phyloP scores from a whole-genome alignment of 2,113 vertebrate species.

The Myodes glareolus region DNA sequence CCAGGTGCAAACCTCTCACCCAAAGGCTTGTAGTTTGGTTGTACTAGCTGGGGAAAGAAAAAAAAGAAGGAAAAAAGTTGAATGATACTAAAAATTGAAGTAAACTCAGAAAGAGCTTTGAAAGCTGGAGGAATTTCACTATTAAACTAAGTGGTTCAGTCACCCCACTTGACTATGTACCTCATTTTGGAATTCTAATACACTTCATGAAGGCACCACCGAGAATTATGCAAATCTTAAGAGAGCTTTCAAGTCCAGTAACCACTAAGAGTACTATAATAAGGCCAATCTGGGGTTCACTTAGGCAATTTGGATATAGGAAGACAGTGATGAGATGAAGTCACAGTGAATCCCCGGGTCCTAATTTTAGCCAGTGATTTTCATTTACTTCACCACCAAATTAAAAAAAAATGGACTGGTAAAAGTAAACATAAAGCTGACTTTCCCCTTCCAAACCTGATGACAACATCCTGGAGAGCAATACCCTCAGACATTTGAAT shows the following conservation, averaged over 20 bases:
- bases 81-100: conserved; percentile 39
- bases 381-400: conserved; percentile 55
- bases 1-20: conserved; percentile 76
- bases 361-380: conserved; percentile 73
- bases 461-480: conserved; percentile 21
- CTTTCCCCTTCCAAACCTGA: conserved; percentile 43
- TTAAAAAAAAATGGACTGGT: neutral
- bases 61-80: neutral
- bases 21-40: conserved; percentile 42
- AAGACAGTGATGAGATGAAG: conserved; percentile 65
- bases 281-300: conserved; percentile 63
- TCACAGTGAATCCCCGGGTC: conserved; percentile 60
- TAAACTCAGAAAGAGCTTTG: conserved; percentile 36
- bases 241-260: conserved; percentile 69
- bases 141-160: neutral
- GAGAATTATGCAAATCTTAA: conserved; percentile 73
- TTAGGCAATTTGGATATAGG: conserved; percentile 49
- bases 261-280: conserved; percentile 67
- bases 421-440: conserved; percentile 52
- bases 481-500: neutral
- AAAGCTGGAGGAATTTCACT: conserved; percentile 33
- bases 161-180: neutral
- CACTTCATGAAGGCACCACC: neutral
- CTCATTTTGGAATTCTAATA: conserved; percentile 65
- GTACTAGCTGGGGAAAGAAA: conserved; percentile 35